These are phyloP conservation scores for Micromussa lordhowensis DNA, from an alignment of 92 coral and sea anemone genomes.

Conservation along the genomic window DNA sequence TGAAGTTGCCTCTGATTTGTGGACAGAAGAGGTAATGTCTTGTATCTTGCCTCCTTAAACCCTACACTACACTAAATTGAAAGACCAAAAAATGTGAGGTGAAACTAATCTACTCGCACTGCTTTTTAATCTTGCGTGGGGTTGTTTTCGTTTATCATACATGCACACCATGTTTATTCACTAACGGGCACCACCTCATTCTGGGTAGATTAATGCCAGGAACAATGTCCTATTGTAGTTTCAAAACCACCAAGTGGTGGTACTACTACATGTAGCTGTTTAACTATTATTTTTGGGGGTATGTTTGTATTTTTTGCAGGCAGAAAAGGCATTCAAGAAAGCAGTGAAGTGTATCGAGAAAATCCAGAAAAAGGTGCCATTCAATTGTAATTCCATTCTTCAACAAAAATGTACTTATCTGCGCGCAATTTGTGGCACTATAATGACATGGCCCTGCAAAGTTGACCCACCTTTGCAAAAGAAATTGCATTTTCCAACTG, in stretches of 20 bases:
- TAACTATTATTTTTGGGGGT: background rate
- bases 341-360: slow-evolving; percentile 74
- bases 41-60: background rate
- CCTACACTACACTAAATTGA: background rate
- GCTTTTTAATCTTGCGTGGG: too few species aligned
- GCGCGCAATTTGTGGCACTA: too few species aligned
- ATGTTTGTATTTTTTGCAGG: slow-evolving; percentile 40
- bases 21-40: slow-evolving; percentile 81
- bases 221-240: background rate
- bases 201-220: background rate
- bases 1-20: slow-evolving; percentile 58
- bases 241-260: background rate
- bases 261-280: background rate
- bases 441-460: too few species aligned
- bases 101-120: too few species aligned
- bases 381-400: background rate
- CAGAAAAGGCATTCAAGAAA: slow-evolving; percentile 75
- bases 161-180: background rate
- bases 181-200: background rate
- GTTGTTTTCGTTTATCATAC: background rate
- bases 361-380: slow-evolving; percentile 87
- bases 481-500: too few species aligned
- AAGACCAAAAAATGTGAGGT: too few species aligned
- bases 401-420: background rate
- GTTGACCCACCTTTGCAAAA: too few species aligned